These are phyloP conservation scores for Oostethus manadensis DNA, from an alignment of 2,113 vertebrate species.

Conservation along the genomic window DNA sequence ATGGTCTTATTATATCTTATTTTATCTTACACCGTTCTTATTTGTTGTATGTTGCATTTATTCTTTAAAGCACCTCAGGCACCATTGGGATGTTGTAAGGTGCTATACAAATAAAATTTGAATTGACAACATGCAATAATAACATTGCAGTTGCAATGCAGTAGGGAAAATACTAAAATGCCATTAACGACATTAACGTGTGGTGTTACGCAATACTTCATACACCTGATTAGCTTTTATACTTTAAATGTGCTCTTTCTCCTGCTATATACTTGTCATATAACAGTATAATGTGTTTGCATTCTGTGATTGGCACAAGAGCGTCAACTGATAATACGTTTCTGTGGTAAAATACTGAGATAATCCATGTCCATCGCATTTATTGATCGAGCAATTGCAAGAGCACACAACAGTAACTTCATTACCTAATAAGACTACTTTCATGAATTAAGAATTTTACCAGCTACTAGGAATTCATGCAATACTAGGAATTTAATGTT, in stretches of 20 bases:
- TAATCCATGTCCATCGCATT: conserved; percentile 7
- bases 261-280: conserved; percentile 9
- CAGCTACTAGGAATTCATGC: background rate
- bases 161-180: background rate
- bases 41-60: no score
- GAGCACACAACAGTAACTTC: background rate
- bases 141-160: background rate
- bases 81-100: no score
- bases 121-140: background rate
- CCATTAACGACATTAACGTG: background rate
- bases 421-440: background rate
- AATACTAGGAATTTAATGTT: conserved; percentile 7
- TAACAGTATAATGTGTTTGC: conserved; percentile 39
- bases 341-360: conserved; percentile 21
- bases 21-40: no score
- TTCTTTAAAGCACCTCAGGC: no score
- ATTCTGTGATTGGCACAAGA: conserved; percentile 11
- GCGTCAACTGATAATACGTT: conserved; percentile 13
- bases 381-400: background rate
- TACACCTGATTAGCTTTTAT: conserved; percentile 41
- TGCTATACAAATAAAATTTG: no score
- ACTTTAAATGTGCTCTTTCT: conserved; percentile 25
- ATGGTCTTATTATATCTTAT: no score
- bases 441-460: background rate
- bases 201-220: conserved; percentile 26